These are phyloP conservation scores for Alligator sinensis DNA, from an alignment of 2,113 vertebrate genomes.

Conservation along the genomic window DNA sequence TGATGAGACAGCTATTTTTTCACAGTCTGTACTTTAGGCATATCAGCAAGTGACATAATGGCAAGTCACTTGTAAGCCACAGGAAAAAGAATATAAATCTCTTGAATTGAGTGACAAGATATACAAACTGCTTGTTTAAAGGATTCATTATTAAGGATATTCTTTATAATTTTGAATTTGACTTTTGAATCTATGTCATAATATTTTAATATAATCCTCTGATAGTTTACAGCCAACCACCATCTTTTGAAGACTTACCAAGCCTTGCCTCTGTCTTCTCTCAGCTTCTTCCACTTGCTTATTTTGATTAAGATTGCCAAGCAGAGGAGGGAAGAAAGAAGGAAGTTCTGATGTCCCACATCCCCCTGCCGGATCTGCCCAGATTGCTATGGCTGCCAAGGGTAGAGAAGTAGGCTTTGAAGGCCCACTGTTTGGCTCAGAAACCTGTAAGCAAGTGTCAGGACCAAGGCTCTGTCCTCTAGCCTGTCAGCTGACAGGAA, in stretches of 20 bases:
- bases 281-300: neutral
- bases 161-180: neutral
- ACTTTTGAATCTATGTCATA: neutral
- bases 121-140: neutral
- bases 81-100: neutral
- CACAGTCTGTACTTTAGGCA: neutral
- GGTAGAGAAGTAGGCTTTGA: neutral
- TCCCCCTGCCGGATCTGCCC: neutral
- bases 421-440: neutral
- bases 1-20: rapidly evolving
- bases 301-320: neutral
- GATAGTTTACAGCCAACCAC: neutral
- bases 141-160: neutral
- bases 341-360: neutral
- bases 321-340: neutral
- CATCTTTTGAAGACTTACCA: neutral
- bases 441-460: neutral
- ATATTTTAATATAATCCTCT: no score
- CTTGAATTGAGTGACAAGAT: neutral
- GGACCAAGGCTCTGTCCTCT: neutral
- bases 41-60: neutral
- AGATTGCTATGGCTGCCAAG: neutral
- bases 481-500: neutral
- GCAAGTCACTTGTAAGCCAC: neutral
- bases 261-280: neutral